Evolutionary conservation across 2,113 vertebrate genomes (phyloP).

Genomic region (Petaurus breviceps): DNA sequence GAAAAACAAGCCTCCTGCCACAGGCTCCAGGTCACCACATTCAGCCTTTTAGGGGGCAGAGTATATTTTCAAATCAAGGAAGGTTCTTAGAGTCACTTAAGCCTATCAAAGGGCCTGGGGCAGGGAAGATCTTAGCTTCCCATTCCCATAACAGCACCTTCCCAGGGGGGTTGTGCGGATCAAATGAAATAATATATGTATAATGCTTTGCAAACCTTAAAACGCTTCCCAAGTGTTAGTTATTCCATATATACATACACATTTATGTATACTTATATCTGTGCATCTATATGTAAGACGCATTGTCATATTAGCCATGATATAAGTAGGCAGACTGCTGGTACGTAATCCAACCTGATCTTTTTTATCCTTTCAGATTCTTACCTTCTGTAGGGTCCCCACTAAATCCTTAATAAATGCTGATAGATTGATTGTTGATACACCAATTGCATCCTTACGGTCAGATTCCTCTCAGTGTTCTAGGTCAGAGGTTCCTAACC

Average conservation of each 20-base stretch:
- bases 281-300: neutral
- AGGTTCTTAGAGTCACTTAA: no score
- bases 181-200: neutral
- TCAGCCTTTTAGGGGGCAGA: no score
- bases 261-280: neutral
- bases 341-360: no score
- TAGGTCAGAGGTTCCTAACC: neutral
- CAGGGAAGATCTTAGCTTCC: no score
- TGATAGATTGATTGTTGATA: neutral
- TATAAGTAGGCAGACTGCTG: neutral
- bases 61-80: no score
- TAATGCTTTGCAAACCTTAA: neutral
- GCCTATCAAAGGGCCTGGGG: no score
- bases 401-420: no score
- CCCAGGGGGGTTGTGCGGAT: neutral
- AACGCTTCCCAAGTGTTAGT: neutral
- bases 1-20: no score
- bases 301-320: neutral
- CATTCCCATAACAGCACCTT: neutral
- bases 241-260: neutral
- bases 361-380: neutral
- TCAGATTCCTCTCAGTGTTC: no score
- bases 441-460: neutral
- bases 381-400: neutral
- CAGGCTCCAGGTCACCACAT: no score